Base-by-base conservation (phyloP, 2,113 vertebrate genomes). In the Hippoglossus stenolepis region DNA sequence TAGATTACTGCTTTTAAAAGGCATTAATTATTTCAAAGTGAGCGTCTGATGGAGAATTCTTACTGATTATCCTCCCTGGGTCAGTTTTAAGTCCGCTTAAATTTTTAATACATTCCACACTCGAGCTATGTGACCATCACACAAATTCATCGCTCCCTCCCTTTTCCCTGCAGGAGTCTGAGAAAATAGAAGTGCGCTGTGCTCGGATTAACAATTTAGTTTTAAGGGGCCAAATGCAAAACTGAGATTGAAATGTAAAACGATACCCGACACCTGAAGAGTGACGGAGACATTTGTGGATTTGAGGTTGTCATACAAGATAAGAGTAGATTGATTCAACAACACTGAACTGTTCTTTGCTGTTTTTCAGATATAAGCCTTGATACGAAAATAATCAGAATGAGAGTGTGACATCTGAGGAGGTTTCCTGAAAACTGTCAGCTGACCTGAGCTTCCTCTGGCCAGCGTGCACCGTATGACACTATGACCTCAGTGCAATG, bases 401-500 rank as follows among this genome's bases (percentile, higher is more conserved):
- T 43, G 45, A 49, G 14, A 17, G 1, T 66, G 24, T 3, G 26
- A 40, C 61, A 70, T 78, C 54, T 0, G 7, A 67, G 65, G 60
- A 65, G 20, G n/a, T 74, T 85, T 73, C 67, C 75, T 20, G 24
- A 75, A 64, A 80, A 77, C 58, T 57, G 53, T 35, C 49, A 68
- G 58, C 60, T 38, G 65, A 71, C 81, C 75, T 83, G 40, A 58
- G 4, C 64, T 90, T 81, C 84, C 80, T 78, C 73, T 81, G 53
- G 65, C 24, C 57, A 60, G 65, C 40, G 31, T 71, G 80, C 56
- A 40, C 73, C 15, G 80, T 65, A 45, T 64, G 84, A 85, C 73
- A 70, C 88, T 43, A 3, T 93, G 92, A 90, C 91, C 91, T 90
- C 92, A 89, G 59, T 63, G 93, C 92, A 94, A 95, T 94, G 91